Conservation (phyloP, 2,888 invertebrate genomes). For the Coleophora flavipennella region DNA sequence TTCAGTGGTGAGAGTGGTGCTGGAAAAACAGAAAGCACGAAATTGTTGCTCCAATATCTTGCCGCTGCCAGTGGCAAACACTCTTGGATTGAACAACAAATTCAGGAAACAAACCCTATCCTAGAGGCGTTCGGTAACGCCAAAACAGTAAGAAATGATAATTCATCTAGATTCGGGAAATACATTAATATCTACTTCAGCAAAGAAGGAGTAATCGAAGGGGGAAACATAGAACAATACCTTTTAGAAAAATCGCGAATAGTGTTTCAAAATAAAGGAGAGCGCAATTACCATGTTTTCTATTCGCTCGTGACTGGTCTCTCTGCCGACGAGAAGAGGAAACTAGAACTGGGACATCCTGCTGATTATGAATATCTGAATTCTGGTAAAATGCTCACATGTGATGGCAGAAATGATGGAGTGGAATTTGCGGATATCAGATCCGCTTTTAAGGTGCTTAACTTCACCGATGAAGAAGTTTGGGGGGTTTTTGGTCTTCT, state of each 20-base stretch:
- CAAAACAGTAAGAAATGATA: constrained; percentile 95
- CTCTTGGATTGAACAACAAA: constrained; percentile 98
- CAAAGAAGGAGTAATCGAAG: constrained; percentile 87
- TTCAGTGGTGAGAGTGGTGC: constrained; percentile 95
- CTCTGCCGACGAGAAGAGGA: constrained; percentile 82
- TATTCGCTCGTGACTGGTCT: constrained; percentile 92
- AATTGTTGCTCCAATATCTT: constrained; percentile 92
- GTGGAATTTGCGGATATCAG: constrained; percentile 90
- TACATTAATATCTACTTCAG: constrained; percentile 94
- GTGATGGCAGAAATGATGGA: constrained; percentile 88
- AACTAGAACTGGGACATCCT: constrained; percentile 81
- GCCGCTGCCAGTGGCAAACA: constrained; percentile 96
- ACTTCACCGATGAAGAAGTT: constrained; percentile 87
- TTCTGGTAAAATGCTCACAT: constrained; percentile 82
- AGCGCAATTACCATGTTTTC: constrained; percentile 97
- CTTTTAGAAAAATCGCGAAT: constrained; percentile 94
- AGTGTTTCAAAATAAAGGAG: constrained; percentile 89
- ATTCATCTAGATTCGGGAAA: constrained; percentile 96
- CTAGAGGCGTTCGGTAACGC: constrained; percentile 98
- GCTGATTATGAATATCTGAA: constrained; percentile 86
- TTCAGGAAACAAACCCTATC: constrained; percentile 96
- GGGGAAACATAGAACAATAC: constrained; percentile 96
- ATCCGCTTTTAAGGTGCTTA: constrained; percentile 93
- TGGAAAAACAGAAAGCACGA: constrained; percentile 97
- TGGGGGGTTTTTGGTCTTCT: constrained; percentile 89